Conservation (phyloP, 2,888 invertebrate species). For the Cerceris ruficornis region DNA sequence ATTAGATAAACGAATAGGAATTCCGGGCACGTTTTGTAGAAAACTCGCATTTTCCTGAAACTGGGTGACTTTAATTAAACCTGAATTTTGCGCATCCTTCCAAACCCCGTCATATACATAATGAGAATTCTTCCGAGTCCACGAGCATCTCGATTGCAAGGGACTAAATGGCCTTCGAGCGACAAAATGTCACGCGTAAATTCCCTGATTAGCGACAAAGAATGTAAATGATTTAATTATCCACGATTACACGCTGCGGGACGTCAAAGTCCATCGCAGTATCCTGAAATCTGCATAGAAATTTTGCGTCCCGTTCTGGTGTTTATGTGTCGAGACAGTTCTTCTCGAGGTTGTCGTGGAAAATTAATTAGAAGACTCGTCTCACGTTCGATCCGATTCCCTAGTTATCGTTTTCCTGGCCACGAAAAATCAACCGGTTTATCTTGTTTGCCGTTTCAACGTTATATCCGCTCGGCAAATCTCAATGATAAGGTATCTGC, state of each 20-base stretch:
- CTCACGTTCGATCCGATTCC: too few species aligned
- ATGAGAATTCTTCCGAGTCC: constrained; percentile 11
- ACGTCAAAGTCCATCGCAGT: background rate
- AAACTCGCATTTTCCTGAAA: background rate
- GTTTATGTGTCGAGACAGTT: background rate
- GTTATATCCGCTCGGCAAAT: constrained; percentile 31
- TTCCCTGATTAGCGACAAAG: constrained; percentile 27
- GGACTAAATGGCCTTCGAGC: background rate
- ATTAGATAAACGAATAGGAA: too few species aligned
- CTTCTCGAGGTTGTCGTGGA: background rate
- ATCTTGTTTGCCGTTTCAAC: constrained; percentile 43
- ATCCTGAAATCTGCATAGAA: background rate
- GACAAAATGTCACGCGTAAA: constrained; percentile 6
- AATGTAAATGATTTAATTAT: constrained; percentile 47
- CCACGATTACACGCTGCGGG: constrained; percentile 6
- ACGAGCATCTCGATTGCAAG: too few species aligned
- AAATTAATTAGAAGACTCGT: background rate
- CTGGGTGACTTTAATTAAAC: background rate
- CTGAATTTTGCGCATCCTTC: background rate
- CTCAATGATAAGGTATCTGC: constrained; percentile 46
- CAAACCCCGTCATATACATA: background rate
- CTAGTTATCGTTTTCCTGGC: constrained; percentile 4
- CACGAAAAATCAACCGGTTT: background rate
- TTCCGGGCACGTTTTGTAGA: too few species aligned
- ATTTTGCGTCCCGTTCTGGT: background rate